Evolutionary conservation across 2,113 vertebrate genomes (phyloP).

Genomic region (Pangasianodon hypophthalmus): DNA sequence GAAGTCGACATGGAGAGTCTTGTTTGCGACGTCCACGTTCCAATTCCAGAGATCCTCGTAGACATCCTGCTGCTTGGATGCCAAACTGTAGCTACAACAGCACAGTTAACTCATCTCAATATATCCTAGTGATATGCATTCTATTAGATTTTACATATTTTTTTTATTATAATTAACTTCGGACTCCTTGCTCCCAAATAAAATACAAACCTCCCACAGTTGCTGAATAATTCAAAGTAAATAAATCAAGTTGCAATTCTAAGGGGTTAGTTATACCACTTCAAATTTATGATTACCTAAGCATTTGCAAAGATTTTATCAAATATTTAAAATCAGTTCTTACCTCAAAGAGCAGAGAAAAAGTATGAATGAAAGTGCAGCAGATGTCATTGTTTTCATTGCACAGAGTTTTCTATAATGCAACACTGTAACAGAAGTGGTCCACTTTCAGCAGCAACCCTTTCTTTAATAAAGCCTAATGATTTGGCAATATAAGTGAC

Average conservation of each 20-base stretch:
- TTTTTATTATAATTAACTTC: not conserved
- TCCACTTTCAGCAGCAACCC: not conserved
- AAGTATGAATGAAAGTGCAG: not conserved
- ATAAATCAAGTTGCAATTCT: not conserved
- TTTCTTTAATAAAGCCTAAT: not conserved
- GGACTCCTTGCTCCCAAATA: not conserved
- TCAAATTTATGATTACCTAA: not conserved
- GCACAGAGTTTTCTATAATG: not conserved
- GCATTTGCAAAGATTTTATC: not conserved
- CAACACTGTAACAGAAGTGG: too few species aligned
- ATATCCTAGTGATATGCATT: not conserved
- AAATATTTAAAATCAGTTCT: not conserved
- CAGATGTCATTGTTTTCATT: not conserved
- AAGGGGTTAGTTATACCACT: not conserved
- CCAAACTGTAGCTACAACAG: not conserved
- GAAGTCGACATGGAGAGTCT: slow-evolving; percentile 23
- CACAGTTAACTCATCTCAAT: not conserved
- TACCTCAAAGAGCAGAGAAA: slow-evolving; percentile 6
- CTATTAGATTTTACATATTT: not conserved
- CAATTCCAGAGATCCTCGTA: slow-evolving; percentile 49
- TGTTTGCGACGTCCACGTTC: slow-evolving; percentile 36
- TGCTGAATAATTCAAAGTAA: not conserved
- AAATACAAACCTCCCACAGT: not conserved
- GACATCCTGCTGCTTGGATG: slow-evolving; percentile 24
- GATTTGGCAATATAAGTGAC: not conserved